Conservation (phyloP, 2,888 invertebrate species). For the Scaptomyza flava region DNA sequence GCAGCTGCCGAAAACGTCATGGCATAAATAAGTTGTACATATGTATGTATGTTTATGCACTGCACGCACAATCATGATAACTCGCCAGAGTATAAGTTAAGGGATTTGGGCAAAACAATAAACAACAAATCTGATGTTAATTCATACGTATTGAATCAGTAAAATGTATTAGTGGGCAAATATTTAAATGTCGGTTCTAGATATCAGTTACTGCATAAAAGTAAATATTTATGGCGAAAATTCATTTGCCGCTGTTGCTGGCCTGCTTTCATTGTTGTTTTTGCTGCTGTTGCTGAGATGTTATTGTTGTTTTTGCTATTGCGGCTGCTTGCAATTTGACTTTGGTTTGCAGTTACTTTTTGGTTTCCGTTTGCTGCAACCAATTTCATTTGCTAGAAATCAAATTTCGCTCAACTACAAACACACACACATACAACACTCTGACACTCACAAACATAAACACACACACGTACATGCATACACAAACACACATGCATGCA, state of each 20-base stretch:
- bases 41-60: constrained; percentile 30
- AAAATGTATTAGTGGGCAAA: not conserved
- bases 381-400: constrained; percentile 62
- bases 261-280: constrained; percentile 43
- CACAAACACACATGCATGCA: constrained; percentile 33
- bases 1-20: constrained; percentile 26
- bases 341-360: constrained; percentile 60
- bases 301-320: constrained; percentile 17
- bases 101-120: not conserved
- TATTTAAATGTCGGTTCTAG: constrained; percentile 2
- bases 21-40: constrained; percentile 9
- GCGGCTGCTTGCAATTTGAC: constrained; percentile 54
- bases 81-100: not conserved
- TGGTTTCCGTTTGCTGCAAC: constrained; percentile 60
- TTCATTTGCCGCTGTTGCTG: constrained; percentile 34
- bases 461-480: constrained; percentile 6
- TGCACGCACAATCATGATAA: constrained; percentile 19
- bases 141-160: not conserved
- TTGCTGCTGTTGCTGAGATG: not conserved
- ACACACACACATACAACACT: constrained; percentile 22
- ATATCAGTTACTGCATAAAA: constrained; percentile 31
- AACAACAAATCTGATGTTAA: not conserved
- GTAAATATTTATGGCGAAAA: constrained; percentile 37
- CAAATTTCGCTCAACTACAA: constrained; percentile 57
- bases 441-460: constrained; percentile 21